Percentiles rank a stretch among this genome's conserved stretches.
phyloP scores from a whole-genome alignment of 2,888 invertebrate species.

The Pecten maximus region DNA sequence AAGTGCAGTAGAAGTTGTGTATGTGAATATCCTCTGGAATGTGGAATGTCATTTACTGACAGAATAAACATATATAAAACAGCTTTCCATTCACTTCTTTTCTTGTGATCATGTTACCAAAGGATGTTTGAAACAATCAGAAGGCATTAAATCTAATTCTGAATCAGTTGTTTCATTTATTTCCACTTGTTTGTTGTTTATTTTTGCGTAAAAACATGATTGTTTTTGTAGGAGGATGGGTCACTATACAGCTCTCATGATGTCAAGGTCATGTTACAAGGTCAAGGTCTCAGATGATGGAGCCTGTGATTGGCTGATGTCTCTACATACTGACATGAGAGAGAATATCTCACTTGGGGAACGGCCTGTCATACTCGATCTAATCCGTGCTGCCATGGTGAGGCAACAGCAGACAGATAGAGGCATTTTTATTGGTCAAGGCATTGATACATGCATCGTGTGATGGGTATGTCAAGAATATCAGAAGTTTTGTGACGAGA shows the following conservation, averaged over 20 bases:
- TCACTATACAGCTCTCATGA: conserved; percentile 70
- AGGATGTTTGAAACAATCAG: too few species aligned
- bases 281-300: conserved; percentile 66
- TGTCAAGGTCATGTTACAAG: conserved; percentile 67
- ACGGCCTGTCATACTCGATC: conserved; percentile 86
- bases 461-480: conserved; percentile 65
- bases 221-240: conserved; percentile 74
- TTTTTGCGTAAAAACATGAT: neutral
- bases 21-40: too few species aligned
- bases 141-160: too few species aligned
- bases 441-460: conserved; percentile 56
- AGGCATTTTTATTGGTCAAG: conserved; percentile 52
- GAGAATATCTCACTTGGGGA: conserved; percentile 80
- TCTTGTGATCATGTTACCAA: too few species aligned
- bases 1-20: too few species aligned
- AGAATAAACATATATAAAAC: too few species aligned
- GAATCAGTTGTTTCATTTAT: too few species aligned
- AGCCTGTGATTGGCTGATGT: conserved; percentile 71
- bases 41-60: too few species aligned
- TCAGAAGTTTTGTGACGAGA: conserved; percentile 56
- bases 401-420: conserved; percentile 59
- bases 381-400: conserved; percentile 83
- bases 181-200: neutral
- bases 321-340: conserved; percentile 65
- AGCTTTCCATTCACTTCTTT: too few species aligned